Base-by-base conservation (phyloP, 53 echinoderm and acorn worm species). In the Holothuria leucospilota region DNA sequence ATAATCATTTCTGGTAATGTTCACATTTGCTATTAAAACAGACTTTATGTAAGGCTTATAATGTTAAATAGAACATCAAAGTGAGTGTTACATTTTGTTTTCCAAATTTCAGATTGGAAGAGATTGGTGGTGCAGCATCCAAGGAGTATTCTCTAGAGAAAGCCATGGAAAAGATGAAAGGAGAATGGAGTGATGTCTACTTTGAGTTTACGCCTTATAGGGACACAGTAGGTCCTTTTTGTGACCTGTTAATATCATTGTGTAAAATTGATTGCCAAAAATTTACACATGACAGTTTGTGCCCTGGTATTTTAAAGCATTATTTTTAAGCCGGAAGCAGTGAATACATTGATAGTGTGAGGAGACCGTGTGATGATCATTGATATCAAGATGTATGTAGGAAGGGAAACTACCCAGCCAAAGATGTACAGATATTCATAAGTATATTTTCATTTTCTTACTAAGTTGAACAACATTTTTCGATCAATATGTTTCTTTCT, bases 121-220 rank as follows among this genome's bases (percentile, higher is more conserved):
- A 98, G 82, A 93, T 98, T 26, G 95, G 99, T 67, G 99, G 87
- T 20, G 88, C 99, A 34, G 99, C 99, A 49, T 90, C 92, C 73
- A 99, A 99, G 84, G 99, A 99, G 71, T 99, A 99, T 88, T 99
- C 99, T 58, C 78, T 99, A 68, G 99, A 99, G 94, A 99, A 95
- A 66, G 99, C 99, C 62, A 92, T 99, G 99, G 95, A 99, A 85
- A 95, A 99, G 91, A 99, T 99, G 99, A 99, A 99, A 78, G 86
- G 56, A 34, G 99, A 99, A 61, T 99, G 99, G 99, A 84, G 84
- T 21, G 99, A 99, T 85, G 94, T 99, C 42, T 29, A 87, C 82
- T 99, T 99, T 95, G 99, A 99, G 66, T 99, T 99, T 78, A 49
- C 90, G 6, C 93, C 92, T 0, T 99, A 95, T 89, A 95, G 99